Conservation (phyloP, 2,888 invertebrate species). For the Aricia artaxerxes region DNA sequence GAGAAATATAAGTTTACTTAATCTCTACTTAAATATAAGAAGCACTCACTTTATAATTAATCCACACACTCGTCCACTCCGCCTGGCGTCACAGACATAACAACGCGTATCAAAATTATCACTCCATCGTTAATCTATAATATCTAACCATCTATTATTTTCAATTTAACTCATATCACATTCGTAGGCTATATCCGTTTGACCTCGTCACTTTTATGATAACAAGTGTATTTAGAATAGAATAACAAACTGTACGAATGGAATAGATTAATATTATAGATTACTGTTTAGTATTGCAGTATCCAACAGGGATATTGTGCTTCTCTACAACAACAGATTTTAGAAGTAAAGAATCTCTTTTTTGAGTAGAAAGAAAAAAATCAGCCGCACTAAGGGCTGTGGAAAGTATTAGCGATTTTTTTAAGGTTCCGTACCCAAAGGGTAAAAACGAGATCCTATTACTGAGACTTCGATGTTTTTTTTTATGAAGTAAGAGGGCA, state of each 20-base stretch:
- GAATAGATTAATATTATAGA: no score
- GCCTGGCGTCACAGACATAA: slow-evolving; percentile 41
- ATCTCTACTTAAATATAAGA: neutral
- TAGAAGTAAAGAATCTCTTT: no score
- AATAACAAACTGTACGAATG: neutral
- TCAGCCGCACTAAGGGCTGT: no score
- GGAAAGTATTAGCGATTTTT: no score
- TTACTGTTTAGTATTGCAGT: no score
- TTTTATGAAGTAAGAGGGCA: no score
- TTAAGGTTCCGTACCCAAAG: no score
- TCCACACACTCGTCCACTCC: slow-evolving; percentile 35
- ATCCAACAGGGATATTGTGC: no score
- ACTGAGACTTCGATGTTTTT: no score
- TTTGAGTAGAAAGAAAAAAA: no score
- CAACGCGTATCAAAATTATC: slow-evolving; percentile 36
- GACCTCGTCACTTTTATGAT: slow-evolving; percentile 9
- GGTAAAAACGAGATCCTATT: no score
- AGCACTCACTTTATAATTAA: neutral
- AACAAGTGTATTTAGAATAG: neutral
- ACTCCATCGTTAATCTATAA: neutral
- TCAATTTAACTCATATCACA: slow-evolving; percentile 7
- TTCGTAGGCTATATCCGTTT: slow-evolving; percentile 2
- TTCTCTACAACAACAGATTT: no score
- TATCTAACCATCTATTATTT: slow-evolving; percentile 15
- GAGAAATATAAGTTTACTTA: neutral